phyloP scores from a whole-genome alignment of 2,113 vertebrate genomes.

The Tricholaema leucomelas region DNA sequence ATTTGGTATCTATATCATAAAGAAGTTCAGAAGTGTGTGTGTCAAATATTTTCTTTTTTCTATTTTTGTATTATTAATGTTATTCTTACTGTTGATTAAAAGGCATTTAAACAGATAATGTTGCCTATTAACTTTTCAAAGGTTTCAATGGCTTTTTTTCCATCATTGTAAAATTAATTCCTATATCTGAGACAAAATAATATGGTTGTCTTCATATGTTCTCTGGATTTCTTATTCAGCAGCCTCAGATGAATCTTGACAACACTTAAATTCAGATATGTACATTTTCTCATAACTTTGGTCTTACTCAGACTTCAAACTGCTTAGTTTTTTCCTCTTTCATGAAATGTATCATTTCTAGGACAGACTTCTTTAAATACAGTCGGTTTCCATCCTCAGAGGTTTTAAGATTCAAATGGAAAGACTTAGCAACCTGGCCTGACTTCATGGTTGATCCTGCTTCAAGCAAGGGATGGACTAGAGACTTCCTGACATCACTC shows the following conservation, averaged over 20 bases:
- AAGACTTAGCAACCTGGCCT: neutral
- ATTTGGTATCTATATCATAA: neutral
- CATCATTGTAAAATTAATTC: neutral
- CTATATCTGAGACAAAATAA: neutral
- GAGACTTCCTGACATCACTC: neutral
- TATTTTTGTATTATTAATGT: neutral
- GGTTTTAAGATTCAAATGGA: neutral
- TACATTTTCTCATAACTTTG: neutral
- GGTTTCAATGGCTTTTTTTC: neutral
- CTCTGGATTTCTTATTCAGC: neutral
- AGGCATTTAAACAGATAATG: neutral
- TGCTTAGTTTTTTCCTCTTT: neutral
- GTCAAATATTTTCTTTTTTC: neutral
- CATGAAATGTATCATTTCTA: neutral
- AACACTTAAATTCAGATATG: neutral
- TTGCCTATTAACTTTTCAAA: neutral
- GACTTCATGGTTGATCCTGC: neutral
- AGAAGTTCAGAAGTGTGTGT: neutral
- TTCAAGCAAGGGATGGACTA: neutral
- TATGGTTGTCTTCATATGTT: fast-evolving
- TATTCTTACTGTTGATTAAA: neutral
- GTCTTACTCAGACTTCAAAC: neutral
- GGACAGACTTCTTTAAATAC: neutral
- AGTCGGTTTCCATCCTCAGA: neutral
- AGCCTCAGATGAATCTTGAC: neutral